Evolutionary conservation across 1,140 invertebrate genomes (phyloP).

Genomic region (Eueides isabella): DNA sequence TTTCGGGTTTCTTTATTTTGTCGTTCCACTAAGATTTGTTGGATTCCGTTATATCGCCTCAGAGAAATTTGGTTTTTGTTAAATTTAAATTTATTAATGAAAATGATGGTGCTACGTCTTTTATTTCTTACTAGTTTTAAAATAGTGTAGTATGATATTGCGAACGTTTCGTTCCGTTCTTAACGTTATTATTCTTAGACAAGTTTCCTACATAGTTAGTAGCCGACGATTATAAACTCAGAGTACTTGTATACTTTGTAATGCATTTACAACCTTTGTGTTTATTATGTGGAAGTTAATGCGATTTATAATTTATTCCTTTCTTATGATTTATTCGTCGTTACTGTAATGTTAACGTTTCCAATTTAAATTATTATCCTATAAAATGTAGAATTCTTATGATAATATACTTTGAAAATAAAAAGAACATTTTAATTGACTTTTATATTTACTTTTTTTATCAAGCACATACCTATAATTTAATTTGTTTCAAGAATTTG

Average conservation of each 20-base stretch:
- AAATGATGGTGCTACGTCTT: neutral
- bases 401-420: neutral
- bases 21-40: conserved; percentile 55
- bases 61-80: conserved; percentile 28
- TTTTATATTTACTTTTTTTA: neutral
- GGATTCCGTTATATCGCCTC: conserved; percentile 41
- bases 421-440: neutral
- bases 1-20: conserved; percentile 76
- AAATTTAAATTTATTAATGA: conserved; percentile 17
- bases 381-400: conserved; percentile 56
- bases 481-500: too few relatives aligned
- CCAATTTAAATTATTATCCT: conserved; percentile 51
- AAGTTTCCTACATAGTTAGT: conserved; percentile 5
- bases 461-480: too few relatives aligned
- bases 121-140: neutral
- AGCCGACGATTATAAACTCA: conserved; percentile 4
- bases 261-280: conserved; percentile 52
- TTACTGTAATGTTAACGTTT: conserved; percentile 59
- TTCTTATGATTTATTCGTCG: conserved; percentile 62
- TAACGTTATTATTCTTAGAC: neutral
- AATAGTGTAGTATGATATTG: neutral
- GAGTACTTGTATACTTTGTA: conserved; percentile 48
- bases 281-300: conserved; percentile 54
- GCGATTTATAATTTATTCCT: conserved; percentile 66
- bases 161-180: neutral